These are phyloP conservation scores for Amazonetta brasiliensis DNA, from an alignment of 2,797 vertebrate species.

Conservation along the genomic window DNA sequence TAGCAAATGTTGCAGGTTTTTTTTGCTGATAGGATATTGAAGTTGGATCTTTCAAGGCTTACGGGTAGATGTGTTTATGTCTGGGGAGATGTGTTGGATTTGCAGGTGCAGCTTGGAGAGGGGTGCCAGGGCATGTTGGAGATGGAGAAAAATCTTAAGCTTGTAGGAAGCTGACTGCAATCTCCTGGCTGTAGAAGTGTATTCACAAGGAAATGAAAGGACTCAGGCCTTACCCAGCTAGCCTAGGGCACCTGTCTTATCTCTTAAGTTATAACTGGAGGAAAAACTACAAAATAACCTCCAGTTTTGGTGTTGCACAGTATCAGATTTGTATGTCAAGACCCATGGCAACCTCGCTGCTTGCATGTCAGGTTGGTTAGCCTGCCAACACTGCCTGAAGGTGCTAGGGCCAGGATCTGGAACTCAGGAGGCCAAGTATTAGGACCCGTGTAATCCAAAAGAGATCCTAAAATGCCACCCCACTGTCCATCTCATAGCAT, in stretches of 20 bases:
- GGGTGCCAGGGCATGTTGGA: not conserved
- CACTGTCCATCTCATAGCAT: not conserved
- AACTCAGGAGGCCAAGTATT: not conserved
- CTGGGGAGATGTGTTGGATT: not conserved
- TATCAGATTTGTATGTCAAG: too few relatives aligned
- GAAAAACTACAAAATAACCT: not conserved
- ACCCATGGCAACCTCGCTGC: not conserved
- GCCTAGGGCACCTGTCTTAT: not conserved
- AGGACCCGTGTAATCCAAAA: not conserved
- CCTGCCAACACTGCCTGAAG: not conserved
- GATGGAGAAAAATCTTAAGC: not conserved
- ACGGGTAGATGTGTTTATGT: not conserved
- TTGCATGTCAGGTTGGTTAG: not conserved
- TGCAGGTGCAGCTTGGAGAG: not conserved
- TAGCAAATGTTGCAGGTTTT: not conserved
- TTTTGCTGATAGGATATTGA: not conserved
- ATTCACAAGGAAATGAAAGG: not conserved
- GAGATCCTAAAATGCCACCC: not conserved
- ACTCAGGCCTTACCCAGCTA: not conserved
- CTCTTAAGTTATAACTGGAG: not conserved
- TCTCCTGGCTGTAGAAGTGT: not conserved
- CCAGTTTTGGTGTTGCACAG: not conserved
- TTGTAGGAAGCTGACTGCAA: not conserved
- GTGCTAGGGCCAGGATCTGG: not conserved
- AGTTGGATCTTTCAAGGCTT: not conserved